These are phyloP conservation scores for Boulengeromyrus knoepffleri DNA, from an alignment of 2,113 vertebrate genomes.

Conservation along the genomic window DNA sequence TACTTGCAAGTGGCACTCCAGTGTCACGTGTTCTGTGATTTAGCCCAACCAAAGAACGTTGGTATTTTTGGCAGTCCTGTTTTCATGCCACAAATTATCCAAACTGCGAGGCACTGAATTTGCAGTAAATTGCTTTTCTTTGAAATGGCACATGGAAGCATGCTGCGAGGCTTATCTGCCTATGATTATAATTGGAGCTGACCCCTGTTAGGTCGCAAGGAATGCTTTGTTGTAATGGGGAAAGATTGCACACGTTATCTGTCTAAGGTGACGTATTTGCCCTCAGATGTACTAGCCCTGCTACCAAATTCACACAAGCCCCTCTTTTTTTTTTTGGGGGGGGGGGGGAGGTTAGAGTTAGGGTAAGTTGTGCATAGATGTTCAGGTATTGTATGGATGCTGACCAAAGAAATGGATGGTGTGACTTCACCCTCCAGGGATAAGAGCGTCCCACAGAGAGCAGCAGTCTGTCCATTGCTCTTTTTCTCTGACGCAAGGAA, in stretches of 20 bases:
- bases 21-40: not conserved
- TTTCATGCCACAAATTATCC: not conserved
- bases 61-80: not conserved
- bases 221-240: not conserved
- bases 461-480: not conserved
- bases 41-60: not conserved
- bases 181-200: not conserved
- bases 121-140: not conserved
- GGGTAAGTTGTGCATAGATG: not conserved
- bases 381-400: not conserved
- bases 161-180: not conserved
- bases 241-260: not conserved
- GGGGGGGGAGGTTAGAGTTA: no score
- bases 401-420: not conserved
- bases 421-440: not conserved
- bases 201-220: not conserved
- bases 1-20: not conserved
- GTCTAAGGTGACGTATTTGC: not conserved
- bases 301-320: not conserved
- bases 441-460: not conserved
- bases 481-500: constrained; percentile 2
- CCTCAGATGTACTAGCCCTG: not conserved
- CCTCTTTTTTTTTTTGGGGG: not conserved
- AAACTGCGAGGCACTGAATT: not conserved
- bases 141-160: not conserved